Conservation (phyloP, 2,888 invertebrate genomes). For the Plagodis dolabraria region DNA sequence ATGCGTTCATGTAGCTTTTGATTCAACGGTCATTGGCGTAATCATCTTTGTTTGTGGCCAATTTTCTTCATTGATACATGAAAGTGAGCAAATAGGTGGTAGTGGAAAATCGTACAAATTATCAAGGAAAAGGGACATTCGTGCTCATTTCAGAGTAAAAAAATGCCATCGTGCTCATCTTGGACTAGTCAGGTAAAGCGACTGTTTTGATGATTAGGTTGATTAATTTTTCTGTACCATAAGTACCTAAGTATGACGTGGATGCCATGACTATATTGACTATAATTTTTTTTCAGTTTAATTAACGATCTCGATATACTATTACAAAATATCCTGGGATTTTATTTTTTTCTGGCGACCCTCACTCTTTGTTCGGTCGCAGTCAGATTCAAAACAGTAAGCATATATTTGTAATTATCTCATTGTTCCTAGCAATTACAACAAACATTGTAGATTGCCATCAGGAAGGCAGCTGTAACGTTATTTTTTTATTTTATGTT, state of each 20-base stretch:
- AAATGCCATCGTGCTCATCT: constrained; percentile 57
- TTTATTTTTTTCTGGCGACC: constrained; percentile 66
- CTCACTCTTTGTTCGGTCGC: constrained; percentile 68
- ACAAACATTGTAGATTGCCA: too few species aligned
- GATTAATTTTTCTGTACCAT: too few species aligned
- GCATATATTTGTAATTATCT: constrained; percentile 15
- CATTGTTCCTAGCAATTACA: neutral
- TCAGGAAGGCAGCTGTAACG: too few species aligned
- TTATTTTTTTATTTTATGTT: too few species aligned
- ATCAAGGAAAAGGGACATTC: constrained; percentile 49
- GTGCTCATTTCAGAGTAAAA: constrained; percentile 61
- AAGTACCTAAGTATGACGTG: too few species aligned
- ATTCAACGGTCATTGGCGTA: constrained; percentile 58
- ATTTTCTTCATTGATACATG: constrained; percentile 53
- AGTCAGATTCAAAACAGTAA: constrained; percentile 62
- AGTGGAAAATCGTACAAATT: constrained; percentile 44
- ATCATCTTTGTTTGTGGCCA: constrained; percentile 72
- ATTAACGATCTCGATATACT: constrained; percentile 51
- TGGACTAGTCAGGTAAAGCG: constrained; percentile 52
- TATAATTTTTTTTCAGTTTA: constrained; percentile 48
- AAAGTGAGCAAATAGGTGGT: constrained; percentile 60
- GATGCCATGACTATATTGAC: neutral
- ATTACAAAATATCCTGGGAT: constrained; percentile 59
- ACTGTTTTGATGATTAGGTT: too few species aligned
- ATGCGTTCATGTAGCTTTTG: constrained; percentile 61